Percentiles rank a stretch among this genome's conserved stretches.
Evolutionary conservation across 2,888 invertebrate genomes (phyloP).

Genomic region (Xylota segnis): DNA sequence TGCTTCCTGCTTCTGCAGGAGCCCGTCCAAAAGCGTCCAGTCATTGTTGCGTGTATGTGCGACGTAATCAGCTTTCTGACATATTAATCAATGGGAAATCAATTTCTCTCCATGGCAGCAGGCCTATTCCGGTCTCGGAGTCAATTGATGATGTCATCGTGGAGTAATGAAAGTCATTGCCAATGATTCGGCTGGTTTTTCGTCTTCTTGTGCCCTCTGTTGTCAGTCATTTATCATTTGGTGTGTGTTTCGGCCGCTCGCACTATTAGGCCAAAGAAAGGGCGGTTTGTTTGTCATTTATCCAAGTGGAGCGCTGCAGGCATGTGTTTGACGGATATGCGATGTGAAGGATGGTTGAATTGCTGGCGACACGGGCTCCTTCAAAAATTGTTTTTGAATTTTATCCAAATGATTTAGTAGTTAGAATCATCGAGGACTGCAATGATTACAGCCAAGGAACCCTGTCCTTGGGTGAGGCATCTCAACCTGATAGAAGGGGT

Average conservation of each 20-base stretch:
- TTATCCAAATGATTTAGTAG: slow-evolving; percentile 19
- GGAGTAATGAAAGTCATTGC: slow-evolving; percentile 74
- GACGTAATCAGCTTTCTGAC: slow-evolving; percentile 73
- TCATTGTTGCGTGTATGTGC: slow-evolving; percentile 59
- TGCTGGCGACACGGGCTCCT: neutral
- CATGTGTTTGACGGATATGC: slow-evolving; percentile 16
- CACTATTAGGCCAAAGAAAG: slow-evolving; percentile 41
- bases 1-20: slow-evolving; percentile 38
- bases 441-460: too few relatives aligned
- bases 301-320: neutral
- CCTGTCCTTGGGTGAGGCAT: too few relatives aligned
- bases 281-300: slow-evolving; percentile 47
- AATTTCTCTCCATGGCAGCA: slow-evolving; percentile 63
- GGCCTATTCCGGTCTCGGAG: slow-evolving; percentile 35
- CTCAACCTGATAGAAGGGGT: too few relatives aligned
- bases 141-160: slow-evolving; percentile 75
- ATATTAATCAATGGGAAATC: slow-evolving; percentile 75
- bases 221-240: slow-evolving; percentile 65
- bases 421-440: neutral
- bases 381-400: slow-evolving; percentile 6
- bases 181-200: slow-evolving; percentile 65
- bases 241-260: slow-evolving; percentile 36
- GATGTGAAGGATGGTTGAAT: slow-evolving; percentile 4
- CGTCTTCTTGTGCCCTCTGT: slow-evolving; percentile 9
- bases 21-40: slow-evolving; percentile 25